phyloP scores from a whole-genome alignment of 2,113 vertebrate species.

The Pangasianodon gigas region DNA sequence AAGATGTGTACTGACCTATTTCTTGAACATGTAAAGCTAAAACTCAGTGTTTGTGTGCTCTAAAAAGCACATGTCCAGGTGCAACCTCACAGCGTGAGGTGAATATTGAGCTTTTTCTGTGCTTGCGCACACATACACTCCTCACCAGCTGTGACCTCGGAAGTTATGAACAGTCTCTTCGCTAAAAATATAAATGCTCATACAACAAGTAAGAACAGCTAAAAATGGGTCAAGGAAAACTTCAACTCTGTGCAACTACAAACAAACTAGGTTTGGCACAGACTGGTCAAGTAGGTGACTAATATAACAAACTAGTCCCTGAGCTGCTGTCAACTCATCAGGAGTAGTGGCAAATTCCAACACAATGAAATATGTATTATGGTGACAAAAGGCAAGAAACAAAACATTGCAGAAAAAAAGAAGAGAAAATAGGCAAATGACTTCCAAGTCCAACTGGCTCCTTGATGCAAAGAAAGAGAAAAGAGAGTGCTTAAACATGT shows the following conservation, averaged over 20 bases:
- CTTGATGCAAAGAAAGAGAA: not conserved
- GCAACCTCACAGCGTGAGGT: slow-evolving; percentile 5
- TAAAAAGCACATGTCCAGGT: slow-evolving; percentile 22
- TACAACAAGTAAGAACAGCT: not conserved
- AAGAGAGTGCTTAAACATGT: not conserved
- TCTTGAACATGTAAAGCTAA: slow-evolving; percentile 8
- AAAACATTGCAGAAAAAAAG: not conserved
- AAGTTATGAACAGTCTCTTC: slow-evolving; percentile 12
- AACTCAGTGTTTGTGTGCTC: not conserved
- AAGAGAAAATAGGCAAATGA: not conserved
- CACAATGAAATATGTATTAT: not conserved
- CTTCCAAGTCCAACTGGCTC: not conserved
- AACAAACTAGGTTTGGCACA: not conserved
- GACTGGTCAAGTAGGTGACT: not conserved
- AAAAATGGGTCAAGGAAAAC: not conserved
- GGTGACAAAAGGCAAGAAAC: not conserved
- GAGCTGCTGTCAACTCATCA: not conserved
- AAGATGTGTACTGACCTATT: slow-evolving; percentile 14
- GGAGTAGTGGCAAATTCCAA: not conserved
- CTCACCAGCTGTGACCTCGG: slow-evolving; percentile 15
- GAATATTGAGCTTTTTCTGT: slow-evolving; percentile 2
- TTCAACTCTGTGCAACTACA: not conserved
- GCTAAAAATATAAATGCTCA: slow-evolving; percentile 13
- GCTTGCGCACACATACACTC: not conserved
- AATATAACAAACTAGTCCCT: not conserved